Percentiles rank a stretch among this genome's conserved stretches.
Conservation (phyloP, 2,888 invertebrate species). For the Chymomyza procnemis region DNA sequence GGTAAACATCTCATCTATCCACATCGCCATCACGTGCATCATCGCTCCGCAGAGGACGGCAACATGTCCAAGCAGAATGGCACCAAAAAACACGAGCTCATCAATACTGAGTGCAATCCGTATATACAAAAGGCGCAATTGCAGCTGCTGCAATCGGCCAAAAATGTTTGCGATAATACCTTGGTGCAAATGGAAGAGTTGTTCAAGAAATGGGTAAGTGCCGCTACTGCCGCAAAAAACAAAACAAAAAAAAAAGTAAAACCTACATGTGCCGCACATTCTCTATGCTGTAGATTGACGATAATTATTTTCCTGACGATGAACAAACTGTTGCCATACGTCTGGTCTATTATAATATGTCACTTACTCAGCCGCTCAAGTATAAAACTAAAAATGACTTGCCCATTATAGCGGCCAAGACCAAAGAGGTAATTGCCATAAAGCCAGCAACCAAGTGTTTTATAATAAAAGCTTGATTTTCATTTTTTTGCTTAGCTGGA, state of each 20-base stretch:
- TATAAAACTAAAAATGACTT: too few relatives aligned
- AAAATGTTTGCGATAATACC: not conserved
- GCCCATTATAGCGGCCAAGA: too few relatives aligned
- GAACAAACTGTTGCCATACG: too few relatives aligned
- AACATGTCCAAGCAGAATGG: not conserved
- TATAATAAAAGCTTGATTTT: not conserved
- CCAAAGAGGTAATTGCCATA: too few relatives aligned
- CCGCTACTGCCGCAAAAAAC: not conserved
- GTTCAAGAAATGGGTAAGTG: constrained; percentile 24
- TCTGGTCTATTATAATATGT: too few relatives aligned
- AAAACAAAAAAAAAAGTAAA: too few relatives aligned
- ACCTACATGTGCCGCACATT: not conserved
- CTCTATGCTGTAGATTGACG: not conserved
- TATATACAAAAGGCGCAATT: not conserved
- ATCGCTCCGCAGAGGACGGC: constrained; percentile 45
- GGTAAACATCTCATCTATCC: constrained; percentile 43
- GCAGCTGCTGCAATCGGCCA: constrained; percentile 3
- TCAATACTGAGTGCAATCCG: not conserved
- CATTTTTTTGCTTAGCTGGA: constrained; percentile 3
- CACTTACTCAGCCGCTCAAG: too few relatives aligned
- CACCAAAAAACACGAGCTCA: not conserved
- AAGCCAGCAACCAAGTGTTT: too few relatives aligned
- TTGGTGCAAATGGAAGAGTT: constrained; percentile 5
- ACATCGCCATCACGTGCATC: constrained; percentile 63
- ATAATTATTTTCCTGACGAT: too few relatives aligned